These are phyloP conservation scores for Oppia nitens DNA, from an alignment of 1,140 invertebrate genomes.

Conservation along the genomic window DNA sequence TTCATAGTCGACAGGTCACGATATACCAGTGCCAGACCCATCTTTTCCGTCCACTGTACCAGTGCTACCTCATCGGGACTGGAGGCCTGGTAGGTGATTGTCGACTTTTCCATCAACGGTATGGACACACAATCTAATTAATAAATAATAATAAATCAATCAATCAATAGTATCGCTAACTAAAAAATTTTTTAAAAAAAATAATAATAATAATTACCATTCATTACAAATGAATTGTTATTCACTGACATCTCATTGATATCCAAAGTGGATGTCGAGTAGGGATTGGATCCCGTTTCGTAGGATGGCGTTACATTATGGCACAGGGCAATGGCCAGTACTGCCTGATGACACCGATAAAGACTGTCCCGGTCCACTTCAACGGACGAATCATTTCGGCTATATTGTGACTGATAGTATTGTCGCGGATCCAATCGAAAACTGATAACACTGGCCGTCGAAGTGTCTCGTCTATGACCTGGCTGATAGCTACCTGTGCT, in stretches of 20 bases:
- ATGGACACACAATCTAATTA: slow-evolving; percentile 14
- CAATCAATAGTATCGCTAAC: background rate
- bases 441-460: slow-evolving; percentile 18
- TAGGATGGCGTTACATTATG: slow-evolving; percentile 98
- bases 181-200: too few species aligned
- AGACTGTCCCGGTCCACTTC: slow-evolving; percentile 19
- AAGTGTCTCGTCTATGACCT: slow-evolving; percentile 16
- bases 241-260: background rate
- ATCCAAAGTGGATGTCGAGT: background rate
- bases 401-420: slow-evolving; percentile 7
- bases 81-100: slow-evolving; percentile 57
- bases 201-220: background rate
- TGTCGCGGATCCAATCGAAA: slow-evolving; percentile 15
- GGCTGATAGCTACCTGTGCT: slow-evolving; percentile 10
- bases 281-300: slow-evolving; percentile 35
- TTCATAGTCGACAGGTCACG: slow-evolving; percentile 62
- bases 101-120: slow-evolving; percentile 9
- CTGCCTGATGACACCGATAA: slow-evolving; percentile 61
- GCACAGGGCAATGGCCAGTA: slow-evolving; percentile 85
- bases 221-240: background rate
- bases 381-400: slow-evolving; percentile 19
- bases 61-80: slow-evolving; percentile 92
- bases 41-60: slow-evolving; percentile 53
- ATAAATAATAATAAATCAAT: background rate
- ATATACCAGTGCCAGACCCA: slow-evolving; percentile 43